A percentile compares a stretch with the other conserved stretches of the same genome.
These are phyloP conservation scores for Stylophora pistillata DNA, from an alignment of 64 coral and sea anemone genomes.

Conservation along the genomic window DNA sequence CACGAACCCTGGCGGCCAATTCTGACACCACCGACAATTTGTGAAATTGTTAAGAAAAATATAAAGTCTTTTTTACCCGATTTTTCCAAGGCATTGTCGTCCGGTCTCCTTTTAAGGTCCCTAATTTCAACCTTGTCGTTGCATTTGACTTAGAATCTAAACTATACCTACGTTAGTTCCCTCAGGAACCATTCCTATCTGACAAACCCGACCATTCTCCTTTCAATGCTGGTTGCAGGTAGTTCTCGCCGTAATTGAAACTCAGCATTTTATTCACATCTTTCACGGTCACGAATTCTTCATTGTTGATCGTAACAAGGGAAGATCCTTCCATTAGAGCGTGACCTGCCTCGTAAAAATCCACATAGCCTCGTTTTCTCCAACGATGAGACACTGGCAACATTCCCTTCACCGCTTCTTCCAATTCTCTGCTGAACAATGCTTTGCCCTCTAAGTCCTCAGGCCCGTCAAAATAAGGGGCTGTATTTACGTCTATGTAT, in stretches of 20 bases:
- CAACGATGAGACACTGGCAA: conserved; percentile 40
- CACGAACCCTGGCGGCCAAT: too few relatives aligned
- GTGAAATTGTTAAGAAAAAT: too few relatives aligned
- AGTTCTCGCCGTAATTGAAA: conserved; percentile 68
- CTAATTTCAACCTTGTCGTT: too few relatives aligned
- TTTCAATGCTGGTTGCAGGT: conserved; percentile 22
- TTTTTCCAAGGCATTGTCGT: too few relatives aligned
- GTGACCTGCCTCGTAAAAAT: conserved; percentile 56
- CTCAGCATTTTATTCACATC: conserved; percentile 46
- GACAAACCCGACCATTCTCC: conserved; percentile 25
- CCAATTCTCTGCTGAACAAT: conserved; percentile 66
- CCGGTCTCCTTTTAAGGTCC: too few relatives aligned
- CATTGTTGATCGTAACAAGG: conserved; percentile 65
- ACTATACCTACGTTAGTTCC: too few relatives aligned
- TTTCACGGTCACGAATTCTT: conserved; percentile 63
- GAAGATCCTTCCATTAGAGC: conserved; percentile 60
- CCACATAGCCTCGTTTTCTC: conserved; percentile 70
- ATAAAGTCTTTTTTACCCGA: too few relatives aligned
- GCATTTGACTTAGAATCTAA: too few relatives aligned
- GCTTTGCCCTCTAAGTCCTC: conserved; percentile 44
- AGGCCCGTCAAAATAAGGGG: conserved; percentile 43
- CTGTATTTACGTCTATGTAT: conserved; percentile 45
- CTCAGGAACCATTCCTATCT: too few relatives aligned
- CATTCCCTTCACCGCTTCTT: conserved; percentile 21
- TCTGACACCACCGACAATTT: too few relatives aligned